Evolutionary conservation across 2,113 vertebrate species (phyloP), one percentile per base, ranked within the genome.

Genomic region (Tragelaphus buxtoni): DNA sequence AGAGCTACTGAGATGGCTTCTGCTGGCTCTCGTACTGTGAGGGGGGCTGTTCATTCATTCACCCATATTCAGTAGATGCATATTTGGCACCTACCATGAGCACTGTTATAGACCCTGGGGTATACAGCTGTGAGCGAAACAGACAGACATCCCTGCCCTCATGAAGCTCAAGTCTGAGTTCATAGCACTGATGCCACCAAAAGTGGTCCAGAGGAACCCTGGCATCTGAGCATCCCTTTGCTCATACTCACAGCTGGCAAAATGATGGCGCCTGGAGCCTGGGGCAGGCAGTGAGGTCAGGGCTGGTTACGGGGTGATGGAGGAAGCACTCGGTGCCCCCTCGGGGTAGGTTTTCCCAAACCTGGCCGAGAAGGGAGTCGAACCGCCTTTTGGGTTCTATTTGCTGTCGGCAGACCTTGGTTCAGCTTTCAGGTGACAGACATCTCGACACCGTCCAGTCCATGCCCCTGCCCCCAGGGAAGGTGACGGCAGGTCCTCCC

Each of bases 171-270:
- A 1, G 28, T 9, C 20, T 7, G 3, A 76, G 28, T 20, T 45
- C 47, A 32, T 0, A 13, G 74, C 22, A 4, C 5, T 5, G 1
- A 4, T 2, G 30, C 4, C 28, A 32, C 24, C 16, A 0, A 7
- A 4, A 3, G 16, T 13, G 65, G 53, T 16, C 32, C 55, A 3
- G 17, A 28, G 60, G 18, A 7, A 2, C 30, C 12, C 80, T 26
- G 61, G 61, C 47, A 10, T 28, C 45, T 2, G 61, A 3, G 24
- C 1, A 0, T 16, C 28, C 32, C 94, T 12, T 11, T 30, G 28
- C 42, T 49, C 58, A 18, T 0, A 4, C 32, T 16, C 28, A 2
- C 1, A 7, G 4, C 26, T 28, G 56, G 11, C 26, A 18, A 1
- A 17, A 42, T 0, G 49, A 63, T 3, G 32, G 61, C 5, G 3